phyloP scores from a whole-genome alignment of 2,888 invertebrate genomes.

The Strigamia crassipes region DNA sequence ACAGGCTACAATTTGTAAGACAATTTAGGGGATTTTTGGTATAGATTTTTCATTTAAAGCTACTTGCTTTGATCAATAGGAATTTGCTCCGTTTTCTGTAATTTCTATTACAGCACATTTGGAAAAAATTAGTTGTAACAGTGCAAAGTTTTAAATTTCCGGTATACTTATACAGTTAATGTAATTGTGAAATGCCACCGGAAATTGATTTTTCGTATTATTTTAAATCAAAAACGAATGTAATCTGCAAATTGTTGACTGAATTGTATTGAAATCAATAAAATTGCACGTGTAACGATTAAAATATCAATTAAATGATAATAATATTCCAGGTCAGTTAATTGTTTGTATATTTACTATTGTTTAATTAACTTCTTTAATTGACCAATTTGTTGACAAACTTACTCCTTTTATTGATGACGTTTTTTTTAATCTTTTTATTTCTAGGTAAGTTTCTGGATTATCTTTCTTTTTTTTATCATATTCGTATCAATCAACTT shows the following conservation, averaged over 20 bases:
- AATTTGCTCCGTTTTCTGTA: background rate
- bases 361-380: too few species aligned
- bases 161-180: background rate
- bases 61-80: background rate
- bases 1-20: conserved; percentile 16
- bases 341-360: too few species aligned
- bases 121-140: background rate
- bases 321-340: too few species aligned
- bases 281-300: too few species aligned
- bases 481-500: background rate
- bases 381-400: background rate
- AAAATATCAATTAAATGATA: too few species aligned
- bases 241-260: too few species aligned
- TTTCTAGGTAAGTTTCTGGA: conserved; percentile 8
- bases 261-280: too few species aligned
- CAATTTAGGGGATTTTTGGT: conserved; percentile 8
- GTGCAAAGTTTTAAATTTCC: background rate
- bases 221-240: too few species aligned
- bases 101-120: background rate
- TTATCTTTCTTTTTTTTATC: background rate
- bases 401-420: background rate
- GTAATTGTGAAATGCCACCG: too few species aligned
- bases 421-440: background rate
- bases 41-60: conserved; percentile 7
- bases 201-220: too few species aligned